Percentiles rank a stretch among this genome's conserved stretches.
These are phyloP conservation scores for Eulemur rufifrons DNA, from an alignment of 2,113 vertebrate species.

Conservation along the genomic window DNA sequence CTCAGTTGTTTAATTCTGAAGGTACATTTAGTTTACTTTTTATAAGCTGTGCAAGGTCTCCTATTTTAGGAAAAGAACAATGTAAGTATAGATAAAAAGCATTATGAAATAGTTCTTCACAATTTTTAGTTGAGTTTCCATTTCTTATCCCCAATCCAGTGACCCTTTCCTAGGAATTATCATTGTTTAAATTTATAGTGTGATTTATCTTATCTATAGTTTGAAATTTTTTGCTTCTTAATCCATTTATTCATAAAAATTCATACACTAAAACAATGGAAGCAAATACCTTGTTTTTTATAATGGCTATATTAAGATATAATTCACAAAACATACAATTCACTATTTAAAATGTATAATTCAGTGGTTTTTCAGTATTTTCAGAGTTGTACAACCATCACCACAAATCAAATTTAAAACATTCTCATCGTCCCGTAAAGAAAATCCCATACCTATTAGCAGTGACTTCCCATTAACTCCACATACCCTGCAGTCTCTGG, in stretches of 20 bases:
- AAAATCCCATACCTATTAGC: neutral
- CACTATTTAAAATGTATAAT: neutral
- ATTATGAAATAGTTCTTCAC: neutral
- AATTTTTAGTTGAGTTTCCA: neutral
- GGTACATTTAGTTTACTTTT: neutral
- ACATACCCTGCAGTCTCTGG: neutral
- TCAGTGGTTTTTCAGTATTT: neutral
- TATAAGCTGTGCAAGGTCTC: neutral
- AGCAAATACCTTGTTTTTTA: neutral
- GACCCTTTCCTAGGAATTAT: neutral
- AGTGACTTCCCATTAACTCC: neutral
- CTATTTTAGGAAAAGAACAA: neutral
- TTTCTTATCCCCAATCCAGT: neutral
- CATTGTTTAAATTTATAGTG: neutral
- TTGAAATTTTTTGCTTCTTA: neutral
- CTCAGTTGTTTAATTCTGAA: neutral
- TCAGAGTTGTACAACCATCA: neutral
- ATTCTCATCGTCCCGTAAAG: neutral
- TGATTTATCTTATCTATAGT: neutral
- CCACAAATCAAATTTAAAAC: neutral
- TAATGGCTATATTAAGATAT: neutral
- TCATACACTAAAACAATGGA: neutral
- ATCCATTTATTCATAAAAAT: slow-evolving; percentile 14
- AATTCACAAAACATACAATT: neutral
- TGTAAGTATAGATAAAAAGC: neutral